phyloP scores from a whole-genome alignment of 2,797 vertebrate species.

The Notolabrus celidotus region DNA sequence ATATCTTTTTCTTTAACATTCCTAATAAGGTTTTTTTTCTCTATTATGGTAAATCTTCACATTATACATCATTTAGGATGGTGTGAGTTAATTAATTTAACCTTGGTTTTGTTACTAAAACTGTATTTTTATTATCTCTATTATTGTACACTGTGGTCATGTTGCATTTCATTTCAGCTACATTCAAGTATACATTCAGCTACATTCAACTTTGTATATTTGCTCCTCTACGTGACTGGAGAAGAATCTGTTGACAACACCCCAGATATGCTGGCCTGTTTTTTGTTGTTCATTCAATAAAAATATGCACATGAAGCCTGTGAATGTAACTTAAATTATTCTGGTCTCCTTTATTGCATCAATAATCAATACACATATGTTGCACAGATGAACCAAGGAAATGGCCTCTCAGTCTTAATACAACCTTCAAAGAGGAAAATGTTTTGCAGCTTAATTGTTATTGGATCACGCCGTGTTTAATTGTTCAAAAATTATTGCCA shows the following conservation, averaged over 20 bases:
- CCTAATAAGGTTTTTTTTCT: background rate
- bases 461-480: no score
- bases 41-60: no score
- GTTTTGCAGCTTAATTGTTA: no score
- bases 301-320: slow-evolving; percentile 27
- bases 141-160: background rate
- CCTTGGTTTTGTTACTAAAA: slow-evolving; percentile 23
- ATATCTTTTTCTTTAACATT: slow-evolving; percentile 9
- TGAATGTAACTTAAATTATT: background rate
- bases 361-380: no score
- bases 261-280: slow-evolving; percentile 7
- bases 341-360: no score
- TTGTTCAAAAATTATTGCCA: no score
- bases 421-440: no score
- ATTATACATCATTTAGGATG: background rate
- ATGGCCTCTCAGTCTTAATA: no score
- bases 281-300: slow-evolving; percentile 61
- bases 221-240: slow-evolving; percentile 6
- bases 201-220: slow-evolving; percentile 18
- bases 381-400: no score
- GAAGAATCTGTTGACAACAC: slow-evolving; percentile 4
- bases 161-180: slow-evolving; percentile 31
- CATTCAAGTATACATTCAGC: no score
- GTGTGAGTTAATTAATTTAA: slow-evolving; percentile 5
- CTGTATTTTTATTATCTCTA: background rate